A percentile compares a stretch with the other conserved stretches of the same genome.
These are phyloP conservation scores for Barnardius zonarius DNA, from an alignment of 2,113 vertebrate genomes.

Conservation along the genomic window DNA sequence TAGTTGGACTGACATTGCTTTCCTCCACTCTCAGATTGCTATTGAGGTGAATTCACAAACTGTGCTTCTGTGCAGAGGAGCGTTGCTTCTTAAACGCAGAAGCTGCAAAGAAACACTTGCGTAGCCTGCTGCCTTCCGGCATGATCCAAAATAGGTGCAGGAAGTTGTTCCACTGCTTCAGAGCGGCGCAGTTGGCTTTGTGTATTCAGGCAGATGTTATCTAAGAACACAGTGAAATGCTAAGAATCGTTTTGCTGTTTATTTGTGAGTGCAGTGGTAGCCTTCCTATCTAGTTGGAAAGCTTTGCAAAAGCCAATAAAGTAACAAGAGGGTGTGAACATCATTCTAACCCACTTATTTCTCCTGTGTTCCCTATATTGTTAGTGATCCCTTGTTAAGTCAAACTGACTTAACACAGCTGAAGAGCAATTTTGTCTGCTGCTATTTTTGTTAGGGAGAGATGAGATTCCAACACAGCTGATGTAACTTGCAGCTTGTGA, in stretches of 20 bases:
- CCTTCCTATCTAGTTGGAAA: neutral
- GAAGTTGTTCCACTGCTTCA: neutral
- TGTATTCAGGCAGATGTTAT: neutral
- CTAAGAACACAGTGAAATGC: neutral
- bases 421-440: conserved; percentile 48
- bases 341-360: neutral
- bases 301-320: neutral
- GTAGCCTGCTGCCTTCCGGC: neutral
- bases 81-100: neutral
- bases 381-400: conserved; percentile 32
- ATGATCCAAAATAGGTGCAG: neutral
- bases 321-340: conserved; percentile 4
- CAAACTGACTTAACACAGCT: conserved; percentile 36
- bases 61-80: neutral
- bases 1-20: neutral
- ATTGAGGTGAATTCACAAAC: neutral
- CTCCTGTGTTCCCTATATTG: neutral
- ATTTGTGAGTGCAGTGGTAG: neutral
- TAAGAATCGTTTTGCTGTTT: neutral
- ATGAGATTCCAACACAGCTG: conserved; percentile 25
- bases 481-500: conserved; percentile 11
- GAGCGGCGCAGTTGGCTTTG: neutral
- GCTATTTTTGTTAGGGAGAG: conserved; percentile 8
- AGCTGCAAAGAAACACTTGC: neutral
- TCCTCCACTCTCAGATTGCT: neutral